phyloP scores from a whole-genome alignment of 2,888 invertebrate species.

The Dichetophora obliterata region DNA sequence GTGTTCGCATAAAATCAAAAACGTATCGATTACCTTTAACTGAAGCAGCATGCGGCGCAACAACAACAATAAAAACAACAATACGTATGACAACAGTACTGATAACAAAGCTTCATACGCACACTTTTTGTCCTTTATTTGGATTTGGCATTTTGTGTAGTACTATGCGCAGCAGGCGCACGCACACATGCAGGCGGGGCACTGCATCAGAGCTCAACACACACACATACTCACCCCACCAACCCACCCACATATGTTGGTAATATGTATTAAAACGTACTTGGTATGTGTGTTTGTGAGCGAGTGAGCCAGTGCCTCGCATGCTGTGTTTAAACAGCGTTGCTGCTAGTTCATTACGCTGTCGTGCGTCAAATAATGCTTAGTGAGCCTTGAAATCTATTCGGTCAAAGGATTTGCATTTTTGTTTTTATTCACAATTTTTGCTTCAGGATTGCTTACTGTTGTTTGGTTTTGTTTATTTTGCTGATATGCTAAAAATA shows the following conservation, averaged over 20 bases:
- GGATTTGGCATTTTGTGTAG: background rate
- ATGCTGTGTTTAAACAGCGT: background rate
- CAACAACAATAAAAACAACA: background rate
- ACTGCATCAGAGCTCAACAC: background rate
- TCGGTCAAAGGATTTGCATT: constrained; percentile 34
- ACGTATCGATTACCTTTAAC: constrained; percentile 15
- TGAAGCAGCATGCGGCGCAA: background rate
- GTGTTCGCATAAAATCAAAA: constrained; percentile 3
- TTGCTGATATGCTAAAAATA: too few species aligned
- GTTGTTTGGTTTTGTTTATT: too few species aligned
- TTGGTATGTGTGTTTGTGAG: background rate
- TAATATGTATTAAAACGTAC: background rate
- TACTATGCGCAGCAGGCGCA: background rate
- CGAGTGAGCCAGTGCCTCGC: background rate
- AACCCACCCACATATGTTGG: constrained; percentile 5
- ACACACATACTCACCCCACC: background rate
- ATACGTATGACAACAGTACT: background rate
- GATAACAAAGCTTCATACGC: too few species aligned
- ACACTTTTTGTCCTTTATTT: background rate
- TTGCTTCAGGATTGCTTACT: too few species aligned
- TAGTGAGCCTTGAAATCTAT: constrained; percentile 40
- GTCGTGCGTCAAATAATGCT: constrained; percentile 32
- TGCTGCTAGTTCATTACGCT: constrained; percentile 24
- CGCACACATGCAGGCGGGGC: background rate
- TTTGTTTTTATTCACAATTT: too few species aligned